Conservation (phyloP, 2,797 vertebrate species). For the Gallinago solitaria region DNA sequence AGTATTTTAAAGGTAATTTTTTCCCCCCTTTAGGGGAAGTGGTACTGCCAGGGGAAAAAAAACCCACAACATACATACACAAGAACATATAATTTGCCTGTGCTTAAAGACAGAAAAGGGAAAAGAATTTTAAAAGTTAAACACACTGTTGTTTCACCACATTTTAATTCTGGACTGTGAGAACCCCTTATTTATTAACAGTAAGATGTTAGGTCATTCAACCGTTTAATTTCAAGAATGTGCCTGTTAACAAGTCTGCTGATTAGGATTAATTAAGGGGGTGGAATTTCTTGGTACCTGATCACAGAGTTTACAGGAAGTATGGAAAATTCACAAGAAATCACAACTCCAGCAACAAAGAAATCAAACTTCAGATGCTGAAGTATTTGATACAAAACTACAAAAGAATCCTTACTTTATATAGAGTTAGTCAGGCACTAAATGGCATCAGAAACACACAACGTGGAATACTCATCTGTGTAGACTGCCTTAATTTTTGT, state of each 20-base stretch:
- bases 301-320: not conserved
- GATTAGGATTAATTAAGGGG: slow-evolving; percentile 14
- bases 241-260: not conserved
- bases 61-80: not conserved
- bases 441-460: not conserved
- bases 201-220: not conserved
- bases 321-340: not conserved
- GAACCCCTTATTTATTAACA: not conserved
- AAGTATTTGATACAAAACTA: not conserved
- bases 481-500: not conserved
- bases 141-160: not conserved
- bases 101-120: not conserved
- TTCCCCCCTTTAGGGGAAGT: not conserved
- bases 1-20: not conserved
- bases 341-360: not conserved
- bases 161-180: not conserved
- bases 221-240: not conserved
- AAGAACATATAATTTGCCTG: not conserved
- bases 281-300: not conserved
- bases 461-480: not conserved
- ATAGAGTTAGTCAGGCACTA: not conserved
- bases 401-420: not conserved
- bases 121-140: not conserved
- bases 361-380: not conserved
- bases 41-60: not conserved